A percentile compares a stretch with the other conserved stretches of the same genome.
Conservation (phyloP, 2,113 vertebrate genomes). For the Amia ocellicauda region DNA sequence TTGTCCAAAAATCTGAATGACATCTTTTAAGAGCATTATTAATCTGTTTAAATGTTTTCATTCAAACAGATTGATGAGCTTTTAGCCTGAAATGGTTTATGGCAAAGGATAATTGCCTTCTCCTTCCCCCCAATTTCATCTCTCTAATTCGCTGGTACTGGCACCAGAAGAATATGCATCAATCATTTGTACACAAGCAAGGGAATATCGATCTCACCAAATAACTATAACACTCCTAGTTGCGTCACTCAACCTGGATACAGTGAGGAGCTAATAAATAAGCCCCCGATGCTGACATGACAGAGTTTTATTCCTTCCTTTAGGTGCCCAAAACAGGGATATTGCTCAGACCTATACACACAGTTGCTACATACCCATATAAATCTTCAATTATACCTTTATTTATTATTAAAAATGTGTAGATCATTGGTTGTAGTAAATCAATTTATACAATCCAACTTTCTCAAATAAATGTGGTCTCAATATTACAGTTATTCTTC, state of each 20-base stretch:
- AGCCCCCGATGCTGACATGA: background rate
- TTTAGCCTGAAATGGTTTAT: conserved; percentile 50
- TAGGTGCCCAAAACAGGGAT: too few species aligned
- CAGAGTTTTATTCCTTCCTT: conserved; percentile 11
- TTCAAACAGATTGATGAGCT: conserved; percentile 52
- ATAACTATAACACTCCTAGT: too few species aligned
- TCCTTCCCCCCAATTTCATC: conserved; percentile 50
- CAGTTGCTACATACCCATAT: too few species aligned
- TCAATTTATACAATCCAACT: too few species aligned
- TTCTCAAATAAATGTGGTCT: too few species aligned
- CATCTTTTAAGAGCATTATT: conserved; percentile 51
- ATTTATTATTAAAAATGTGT: too few species aligned
- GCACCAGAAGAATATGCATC: conserved; percentile 27
- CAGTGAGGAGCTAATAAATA: background rate
- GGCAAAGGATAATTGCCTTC: conserved; percentile 49
- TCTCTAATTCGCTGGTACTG: conserved; percentile 43
- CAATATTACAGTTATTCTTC: too few species aligned
- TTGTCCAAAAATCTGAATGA: too few species aligned
- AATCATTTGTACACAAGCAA: conserved; percentile 46
- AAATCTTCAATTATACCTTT: too few species aligned
- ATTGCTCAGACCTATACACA: too few species aligned
- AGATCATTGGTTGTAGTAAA: too few species aligned
- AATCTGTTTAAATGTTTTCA: conserved; percentile 52
- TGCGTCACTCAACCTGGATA: background rate
- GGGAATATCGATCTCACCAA: background rate